Evolutionary conservation across 2,888 invertebrate genomes (phyloP).

Genomic region (Glyphotaelius pellucidus): DNA sequence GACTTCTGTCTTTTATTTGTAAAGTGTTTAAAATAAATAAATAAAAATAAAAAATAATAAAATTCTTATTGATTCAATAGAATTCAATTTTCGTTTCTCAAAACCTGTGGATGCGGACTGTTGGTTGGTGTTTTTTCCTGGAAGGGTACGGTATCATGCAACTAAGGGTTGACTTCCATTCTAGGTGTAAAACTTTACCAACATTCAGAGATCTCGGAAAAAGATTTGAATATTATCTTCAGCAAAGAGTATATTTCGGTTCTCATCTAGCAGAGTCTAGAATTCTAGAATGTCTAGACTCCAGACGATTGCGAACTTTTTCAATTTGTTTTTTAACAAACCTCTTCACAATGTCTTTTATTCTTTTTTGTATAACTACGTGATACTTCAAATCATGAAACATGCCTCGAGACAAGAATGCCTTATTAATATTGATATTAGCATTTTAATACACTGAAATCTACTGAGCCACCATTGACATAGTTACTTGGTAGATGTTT

Average conservation of each 20-base stretch:
- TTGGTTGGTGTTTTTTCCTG: neutral
- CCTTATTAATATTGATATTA: neutral
- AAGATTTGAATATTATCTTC: neutral
- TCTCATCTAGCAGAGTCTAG: neutral
- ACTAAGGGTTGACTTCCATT: neutral
- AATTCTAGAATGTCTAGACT: neutral
- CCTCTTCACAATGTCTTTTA: no score
- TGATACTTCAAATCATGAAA: neutral
- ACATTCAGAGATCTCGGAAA: neutral
- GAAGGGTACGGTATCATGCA: neutral
- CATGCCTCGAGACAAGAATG: neutral
- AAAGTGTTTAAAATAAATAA: no score
- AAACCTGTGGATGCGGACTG: no score
- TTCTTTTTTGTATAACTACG: neutral
- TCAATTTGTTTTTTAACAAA: neutral
- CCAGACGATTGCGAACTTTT: neutral
- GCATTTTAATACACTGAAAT: neutral
- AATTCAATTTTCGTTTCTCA: no score
- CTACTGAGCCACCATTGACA: neutral
- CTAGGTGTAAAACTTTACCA: neutral
- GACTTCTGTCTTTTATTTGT: no score
- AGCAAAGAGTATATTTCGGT: neutral
- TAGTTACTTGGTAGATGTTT: neutral
- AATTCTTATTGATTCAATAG: no score
- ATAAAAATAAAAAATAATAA: no score